Evolutionary conservation across 2,888 invertebrate genomes (phyloP), one percentile per base, ranked within the genome.

Genomic region (Microchrysa polita): DNA sequence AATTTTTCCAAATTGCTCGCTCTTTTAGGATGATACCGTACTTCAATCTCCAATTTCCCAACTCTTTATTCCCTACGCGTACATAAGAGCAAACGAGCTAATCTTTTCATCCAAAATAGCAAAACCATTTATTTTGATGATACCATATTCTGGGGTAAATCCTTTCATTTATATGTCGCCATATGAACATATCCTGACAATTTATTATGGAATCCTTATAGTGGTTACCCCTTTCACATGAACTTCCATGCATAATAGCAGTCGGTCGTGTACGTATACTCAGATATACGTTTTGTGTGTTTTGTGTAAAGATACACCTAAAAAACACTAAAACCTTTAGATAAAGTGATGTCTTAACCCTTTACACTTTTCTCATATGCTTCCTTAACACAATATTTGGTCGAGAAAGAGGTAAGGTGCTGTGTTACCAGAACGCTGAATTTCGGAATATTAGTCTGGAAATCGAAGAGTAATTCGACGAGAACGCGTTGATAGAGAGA

Each of bases 291-390:
- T n/a, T n/a, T n/a, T n/a, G n/a, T n/a, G n/a, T 22, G 67, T 34
- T 34, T 34, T 34, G 27, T 34, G 27, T 34, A 34, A 34, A 34
- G 27, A 34, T 34, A 34, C 40, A 69, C 69, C 55, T 55, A 57
- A 34, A 55, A 34, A 65, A 69, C 40, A 55, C 57, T 69, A 69
- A 69, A 55, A 69, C 57, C 69, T 55, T 69, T 69, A 69, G 60
- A 72, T 72, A 72, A 72, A 72, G 72, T 72, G 72, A 23, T 72
- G 60, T 72, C 72, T 72, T 60, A 72, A 72, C 72, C 72, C 72
- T 60, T n/a, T 72, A 23, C 72, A 72, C 23, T 34, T 67, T 40
- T 57, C 20, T 67, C 48, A 9, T n/a, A n/a, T n/a, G 48, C 22
- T 20, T 52, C 48, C 14, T 23, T 59, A 23, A 12, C 59, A 59